Percentiles rank a stretch among this genome's conserved stretches.
Conservation (phyloP, 2,797 vertebrate species). For the Holocentrus rufus region DNA sequence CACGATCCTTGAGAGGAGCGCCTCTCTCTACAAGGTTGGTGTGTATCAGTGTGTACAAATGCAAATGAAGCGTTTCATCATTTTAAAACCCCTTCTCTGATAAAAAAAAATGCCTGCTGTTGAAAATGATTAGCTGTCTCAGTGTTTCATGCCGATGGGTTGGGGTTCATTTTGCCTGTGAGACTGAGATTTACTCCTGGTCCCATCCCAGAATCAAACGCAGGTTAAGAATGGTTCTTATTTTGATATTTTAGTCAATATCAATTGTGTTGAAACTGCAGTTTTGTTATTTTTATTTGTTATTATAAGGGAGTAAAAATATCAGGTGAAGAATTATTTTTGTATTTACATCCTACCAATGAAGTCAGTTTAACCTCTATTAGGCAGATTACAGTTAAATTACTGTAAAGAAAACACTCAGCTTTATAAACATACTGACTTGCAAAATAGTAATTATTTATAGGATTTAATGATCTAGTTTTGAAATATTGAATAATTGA, state of each 20-base stretch:
- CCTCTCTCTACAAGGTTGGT: slow-evolving; percentile 82
- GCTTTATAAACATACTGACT: background rate
- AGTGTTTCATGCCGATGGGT: slow-evolving; percentile 9
- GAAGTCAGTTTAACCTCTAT: background rate
- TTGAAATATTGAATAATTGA: no score
- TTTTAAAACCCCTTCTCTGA: slow-evolving; percentile 28
- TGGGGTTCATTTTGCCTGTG: slow-evolving; percentile 36
- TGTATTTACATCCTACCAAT: slow-evolving; percentile 4
- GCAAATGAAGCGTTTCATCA: slow-evolving; percentile 24
- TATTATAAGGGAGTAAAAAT: background rate
- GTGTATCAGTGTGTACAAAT: slow-evolving; percentile 12
- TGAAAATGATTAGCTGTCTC: slow-evolving; percentile 18
- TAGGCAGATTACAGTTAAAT: background rate
- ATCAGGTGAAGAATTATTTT: slow-evolving; percentile 7
- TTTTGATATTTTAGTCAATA: slow-evolving; percentile 11
- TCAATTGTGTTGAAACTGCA: slow-evolving; percentile 1
- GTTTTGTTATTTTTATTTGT: slow-evolving; percentile 16
- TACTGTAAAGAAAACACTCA: slow-evolving; percentile 2
- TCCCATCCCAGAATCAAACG: background rate
- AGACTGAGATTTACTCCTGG: slow-evolving; percentile 20
- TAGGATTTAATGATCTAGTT: no score
- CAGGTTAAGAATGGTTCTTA: no score
- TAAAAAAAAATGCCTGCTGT: no score
- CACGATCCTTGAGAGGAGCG: slow-evolving; percentile 85
- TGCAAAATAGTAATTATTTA: no score